Percentiles rank a stretch among this genome's conserved stretches.
Conservation (phyloP, 2,113 vertebrate genomes). For the Tautogolabrus adspersus region DNA sequence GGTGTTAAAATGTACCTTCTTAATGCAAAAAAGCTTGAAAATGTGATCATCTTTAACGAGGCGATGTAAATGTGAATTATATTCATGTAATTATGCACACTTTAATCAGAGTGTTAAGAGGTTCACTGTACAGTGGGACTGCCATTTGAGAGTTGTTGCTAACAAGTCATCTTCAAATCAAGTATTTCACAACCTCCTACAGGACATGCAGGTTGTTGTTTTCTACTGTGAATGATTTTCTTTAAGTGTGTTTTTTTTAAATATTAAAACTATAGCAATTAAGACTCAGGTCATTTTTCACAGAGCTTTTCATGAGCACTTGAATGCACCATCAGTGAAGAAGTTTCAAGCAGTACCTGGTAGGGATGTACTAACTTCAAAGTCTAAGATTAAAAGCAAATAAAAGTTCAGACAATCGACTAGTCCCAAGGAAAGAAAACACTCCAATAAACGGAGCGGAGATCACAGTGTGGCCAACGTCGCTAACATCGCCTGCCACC, state of each 20-base stretch:
- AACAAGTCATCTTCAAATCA: no score
- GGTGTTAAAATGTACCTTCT: background rate
- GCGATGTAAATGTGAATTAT: conserved; percentile 16
- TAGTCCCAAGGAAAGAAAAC: no score
- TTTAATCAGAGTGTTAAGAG: conserved; percentile 22
- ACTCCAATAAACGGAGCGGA: no score
- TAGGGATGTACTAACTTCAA: no score
- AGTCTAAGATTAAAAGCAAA: no score
- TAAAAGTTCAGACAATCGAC: no score
- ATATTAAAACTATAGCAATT: background rate
- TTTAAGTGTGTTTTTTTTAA: no score
- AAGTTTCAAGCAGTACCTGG: background rate
- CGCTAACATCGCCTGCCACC: no score
- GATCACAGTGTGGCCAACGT: no score
- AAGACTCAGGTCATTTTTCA: background rate
- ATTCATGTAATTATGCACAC: conserved; percentile 17
- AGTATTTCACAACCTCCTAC: no score
- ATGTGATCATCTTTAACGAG: conserved; percentile 7
- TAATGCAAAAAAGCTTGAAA: background rate
- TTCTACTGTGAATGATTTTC: no score
- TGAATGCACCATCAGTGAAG: background rate
- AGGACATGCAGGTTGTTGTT: no score
- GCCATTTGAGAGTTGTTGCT: background rate
- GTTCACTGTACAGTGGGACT: background rate
- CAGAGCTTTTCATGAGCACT: background rate